Evolutionary conservation across 2,888 invertebrate genomes (phyloP).

Genomic region (Notodonta dromedarius): DNA sequence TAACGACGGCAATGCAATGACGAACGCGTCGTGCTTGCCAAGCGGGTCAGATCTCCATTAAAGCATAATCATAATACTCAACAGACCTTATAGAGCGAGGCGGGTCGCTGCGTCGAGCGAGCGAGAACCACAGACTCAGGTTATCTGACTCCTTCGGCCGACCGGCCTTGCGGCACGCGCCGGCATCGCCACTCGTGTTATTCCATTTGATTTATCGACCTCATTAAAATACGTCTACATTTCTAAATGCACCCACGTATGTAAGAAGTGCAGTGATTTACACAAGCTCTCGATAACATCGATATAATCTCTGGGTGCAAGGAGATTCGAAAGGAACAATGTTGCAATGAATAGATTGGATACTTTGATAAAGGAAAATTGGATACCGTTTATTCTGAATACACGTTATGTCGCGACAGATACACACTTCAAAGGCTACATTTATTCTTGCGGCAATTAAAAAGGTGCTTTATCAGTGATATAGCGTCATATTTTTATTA

Average conservation of each 20-base stretch:
- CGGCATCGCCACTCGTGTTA: slow-evolving; percentile 52
- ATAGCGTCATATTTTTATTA: slow-evolving; percentile 44
- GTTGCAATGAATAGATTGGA: slow-evolving; percentile 46
- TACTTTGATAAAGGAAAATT: no score
- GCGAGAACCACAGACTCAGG: slow-evolving; percentile 56
- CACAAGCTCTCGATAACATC: slow-evolving; percentile 34
- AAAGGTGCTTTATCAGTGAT: slow-evolving; percentile 33
- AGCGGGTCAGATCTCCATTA: slow-evolving; percentile 59
- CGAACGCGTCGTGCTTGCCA: slow-evolving; percentile 57
- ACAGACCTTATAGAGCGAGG: slow-evolving; percentile 58
- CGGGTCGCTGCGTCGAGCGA: slow-evolving; percentile 50
- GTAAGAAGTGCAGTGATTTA: slow-evolving; percentile 37
- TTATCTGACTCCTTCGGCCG: slow-evolving; percentile 67
- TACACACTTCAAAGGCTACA: slow-evolving; percentile 35
- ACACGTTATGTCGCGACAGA: slow-evolving; percentile 33
- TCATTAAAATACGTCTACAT: slow-evolving; percentile 61
- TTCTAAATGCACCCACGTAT: slow-evolving; percentile 45
- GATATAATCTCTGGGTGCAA: slow-evolving; percentile 29
- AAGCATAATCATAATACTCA: slow-evolving; percentile 59
- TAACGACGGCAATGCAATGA: slow-evolving; percentile 59
- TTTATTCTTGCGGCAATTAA: slow-evolving; percentile 36
- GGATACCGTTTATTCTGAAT: slow-evolving; percentile 42
- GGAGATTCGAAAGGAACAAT: slow-evolving; percentile 51
- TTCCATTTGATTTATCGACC: slow-evolving; percentile 69
- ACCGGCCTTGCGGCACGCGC: slow-evolving; percentile 83